Evolutionary conservation across 2,113 vertebrate genomes (phyloP).

Genomic region (Burhinus oedicnemus): DNA sequence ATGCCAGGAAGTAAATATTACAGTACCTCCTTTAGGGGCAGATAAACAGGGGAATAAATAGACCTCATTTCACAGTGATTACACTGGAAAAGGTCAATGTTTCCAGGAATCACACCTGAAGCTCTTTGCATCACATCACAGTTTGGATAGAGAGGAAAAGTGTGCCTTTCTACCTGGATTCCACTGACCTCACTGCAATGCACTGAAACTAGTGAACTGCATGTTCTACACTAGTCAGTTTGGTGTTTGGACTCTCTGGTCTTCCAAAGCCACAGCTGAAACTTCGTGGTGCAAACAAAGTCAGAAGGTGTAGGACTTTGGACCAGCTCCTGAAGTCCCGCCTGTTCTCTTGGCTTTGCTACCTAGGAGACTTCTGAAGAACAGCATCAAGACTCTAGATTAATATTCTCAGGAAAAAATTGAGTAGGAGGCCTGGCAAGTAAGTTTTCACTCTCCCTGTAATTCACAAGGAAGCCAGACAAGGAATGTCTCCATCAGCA

Average conservation of each 20-base stretch:
- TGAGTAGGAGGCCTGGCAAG: slow-evolving; percentile 30
- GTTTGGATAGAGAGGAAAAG: background rate
- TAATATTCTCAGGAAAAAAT: background rate
- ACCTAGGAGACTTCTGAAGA: background rate
- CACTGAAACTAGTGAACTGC: background rate
- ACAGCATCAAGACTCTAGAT: background rate
- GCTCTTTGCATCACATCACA: background rate
- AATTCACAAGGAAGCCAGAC: background rate
- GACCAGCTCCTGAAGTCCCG: background rate
- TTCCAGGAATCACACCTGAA: background rate
- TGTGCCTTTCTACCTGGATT: background rate
- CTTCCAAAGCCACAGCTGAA: background rate
- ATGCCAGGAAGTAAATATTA: background rate
- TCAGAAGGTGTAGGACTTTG: background rate
- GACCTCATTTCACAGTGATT: background rate
- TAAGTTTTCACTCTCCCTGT: background rate
- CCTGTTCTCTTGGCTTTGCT: background rate
- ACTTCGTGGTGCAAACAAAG: background rate
- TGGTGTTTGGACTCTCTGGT: background rate
- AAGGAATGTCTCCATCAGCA: slow-evolving; percentile 21
- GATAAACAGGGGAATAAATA: background rate
- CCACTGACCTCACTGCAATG: rapidly evolving
- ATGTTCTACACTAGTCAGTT: background rate
- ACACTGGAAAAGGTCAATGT: background rate
- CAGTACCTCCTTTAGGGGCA: background rate